Conservation (phyloP, 1,140 invertebrate genomes). For the Antheraea pernyi region DNA sequence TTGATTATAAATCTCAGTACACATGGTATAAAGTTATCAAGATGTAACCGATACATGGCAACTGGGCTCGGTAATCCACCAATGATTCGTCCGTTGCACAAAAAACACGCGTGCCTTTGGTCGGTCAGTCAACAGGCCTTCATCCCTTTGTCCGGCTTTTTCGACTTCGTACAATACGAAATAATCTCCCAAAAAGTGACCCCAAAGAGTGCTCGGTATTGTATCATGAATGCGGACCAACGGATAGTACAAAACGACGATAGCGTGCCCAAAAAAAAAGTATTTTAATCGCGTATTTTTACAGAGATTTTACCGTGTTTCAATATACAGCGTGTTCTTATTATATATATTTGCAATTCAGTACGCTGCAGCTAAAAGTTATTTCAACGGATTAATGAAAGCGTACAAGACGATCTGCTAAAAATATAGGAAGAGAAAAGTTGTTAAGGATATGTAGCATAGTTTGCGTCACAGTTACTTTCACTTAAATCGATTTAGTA, state of each 20-base stretch:
- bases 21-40: slow-evolving; percentile 32
- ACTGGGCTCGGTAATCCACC: slow-evolving; percentile 30
- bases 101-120: slow-evolving; percentile 26
- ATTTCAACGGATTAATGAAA: too few species aligned
- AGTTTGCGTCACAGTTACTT: too few species aligned
- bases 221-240: slow-evolving; percentile 41
- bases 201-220: slow-evolving; percentile 66
- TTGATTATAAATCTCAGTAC: slow-evolving; percentile 26
- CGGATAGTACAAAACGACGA: slow-evolving; percentile 31
- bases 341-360: neutral
- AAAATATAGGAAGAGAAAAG: too few species aligned
- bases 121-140: slow-evolving; percentile 70
- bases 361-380: too few species aligned
- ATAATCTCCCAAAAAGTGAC: slow-evolving; percentile 76
- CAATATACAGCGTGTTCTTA: slow-evolving; percentile 41
- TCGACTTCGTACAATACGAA: slow-evolving; percentile 64
- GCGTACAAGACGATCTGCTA: too few species aligned
- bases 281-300: slow-evolving; percentile 55
- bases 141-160: slow-evolving; percentile 56
- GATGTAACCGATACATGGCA: slow-evolving; percentile 51
- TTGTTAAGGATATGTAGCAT: too few species aligned
- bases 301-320: slow-evolving; percentile 36
- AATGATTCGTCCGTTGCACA: slow-evolving; percentile 28
- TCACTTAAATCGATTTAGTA: too few species aligned
- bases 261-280: slow-evolving; percentile 40